These are phyloP conservation scores for Toxotes lorentzi DNA, from an alignment of 2,797 vertebrate species.

Conservation along the genomic window DNA sequence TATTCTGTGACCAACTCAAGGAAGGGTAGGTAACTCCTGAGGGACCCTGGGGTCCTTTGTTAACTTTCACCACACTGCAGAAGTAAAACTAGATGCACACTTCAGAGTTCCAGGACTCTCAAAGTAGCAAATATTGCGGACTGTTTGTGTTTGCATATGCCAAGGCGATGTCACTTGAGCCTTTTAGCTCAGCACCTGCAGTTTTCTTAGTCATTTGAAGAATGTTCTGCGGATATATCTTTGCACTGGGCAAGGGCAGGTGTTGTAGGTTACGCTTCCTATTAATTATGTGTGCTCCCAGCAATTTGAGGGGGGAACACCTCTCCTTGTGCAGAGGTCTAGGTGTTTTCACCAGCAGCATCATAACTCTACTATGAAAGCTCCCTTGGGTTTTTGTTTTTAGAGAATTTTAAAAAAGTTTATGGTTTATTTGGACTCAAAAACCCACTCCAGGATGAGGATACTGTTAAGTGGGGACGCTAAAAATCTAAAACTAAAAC, in stretches of 20 bases:
- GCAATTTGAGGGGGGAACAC: constrained; percentile 13
- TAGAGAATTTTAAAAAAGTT: neutral
- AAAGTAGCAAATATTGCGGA: neutral
- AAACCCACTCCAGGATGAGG: constrained; percentile 2
- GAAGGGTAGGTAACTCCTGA: neutral
- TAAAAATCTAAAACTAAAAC: neutral
- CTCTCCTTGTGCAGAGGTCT: constrained; percentile 43
- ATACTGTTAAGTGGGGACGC: neutral
- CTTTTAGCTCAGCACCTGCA: neutral
- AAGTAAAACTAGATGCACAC: neutral
- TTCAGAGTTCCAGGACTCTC: neutral
- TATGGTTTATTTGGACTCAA: neutral
- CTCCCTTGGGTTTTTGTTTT: constrained; percentile 2
- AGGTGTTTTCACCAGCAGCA: constrained; percentile 27
- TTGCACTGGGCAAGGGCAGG: constrained; percentile 22
- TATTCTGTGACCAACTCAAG: constrained; percentile 19
- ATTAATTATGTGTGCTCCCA: constrained; percentile 34
- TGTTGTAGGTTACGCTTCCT: constrained; percentile 17
- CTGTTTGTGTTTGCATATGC: constrained; percentile 17
- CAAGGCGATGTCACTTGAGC: neutral
- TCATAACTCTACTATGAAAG: constrained; percentile 14
- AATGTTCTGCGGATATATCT: constrained; percentile 21
- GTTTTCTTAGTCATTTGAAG: constrained; percentile 7
- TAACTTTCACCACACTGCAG: neutral
- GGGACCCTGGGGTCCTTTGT: neutral